Base-by-base conservation (phyloP, 2,888 invertebrate genomes). In the Dicranocentrus wangi region DNA sequence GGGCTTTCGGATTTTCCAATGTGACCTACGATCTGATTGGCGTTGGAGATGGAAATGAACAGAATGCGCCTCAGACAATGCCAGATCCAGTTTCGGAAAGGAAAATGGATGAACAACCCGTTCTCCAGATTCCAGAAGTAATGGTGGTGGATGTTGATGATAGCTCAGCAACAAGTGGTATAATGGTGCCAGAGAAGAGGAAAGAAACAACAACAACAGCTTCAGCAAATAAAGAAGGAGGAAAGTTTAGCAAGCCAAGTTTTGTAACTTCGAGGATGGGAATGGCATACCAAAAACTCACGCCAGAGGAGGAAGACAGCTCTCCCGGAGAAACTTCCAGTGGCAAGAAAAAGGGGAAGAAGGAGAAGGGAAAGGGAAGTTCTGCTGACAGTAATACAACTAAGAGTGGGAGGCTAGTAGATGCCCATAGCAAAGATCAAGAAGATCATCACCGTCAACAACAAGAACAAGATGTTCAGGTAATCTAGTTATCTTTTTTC, bases 11-110 rank as follows among this genome's bases (percentile, higher is more conserved):
- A 17, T 83, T 81, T 27, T 63, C 72, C 2, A 58, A 77, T 51
- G 81, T 83, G 42, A 83, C 63, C 43, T 69, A 83, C 73, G 83
- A 83, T 55, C 39, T 83, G 17, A 61, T 83, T 10, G 83, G 65
- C 5, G 81, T 58, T 2, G 63, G 19, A 7, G 42, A 39, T 69
- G 79, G 28, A 39, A n/a, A n/a, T n/a, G n/a, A n/a, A n/a, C n/a
- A n/a, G n/a, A n/a, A n/a, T n/a, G n/a, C n/a, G n/a, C n/a, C n/a
- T n/a, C n/a, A n/a, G n/a, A n/a, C n/a, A n/a, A n/a, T n/a, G n/a
- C n/a, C n/a, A n/a, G n/a, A n/a, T n/a, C n/a, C n/a, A n/a, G n/a
- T n/a, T n/a, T n/a, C n/a, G n/a, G n/a, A n/a, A n/a, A n/a, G n/a
- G n/a, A n/a, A n/a, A n/a, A n/a, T n/a, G n/a, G n/a, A n/a, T n/a